Base-by-base conservation (phyloP, 1,140 invertebrate genomes). In the Tribolium castaneum region DNA sequence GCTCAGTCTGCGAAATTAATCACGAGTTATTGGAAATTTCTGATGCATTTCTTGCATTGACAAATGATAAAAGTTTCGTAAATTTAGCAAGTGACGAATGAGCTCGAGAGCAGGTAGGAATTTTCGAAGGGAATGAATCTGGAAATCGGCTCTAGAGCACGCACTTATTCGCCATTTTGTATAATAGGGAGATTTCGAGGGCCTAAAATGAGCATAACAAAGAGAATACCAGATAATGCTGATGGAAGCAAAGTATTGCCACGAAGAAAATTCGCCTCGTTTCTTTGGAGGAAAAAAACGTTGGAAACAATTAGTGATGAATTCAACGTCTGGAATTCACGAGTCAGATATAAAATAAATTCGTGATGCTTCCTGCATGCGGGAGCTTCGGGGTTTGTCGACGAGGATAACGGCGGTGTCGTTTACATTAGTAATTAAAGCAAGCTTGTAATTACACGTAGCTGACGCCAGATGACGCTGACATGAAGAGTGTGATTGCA, bases 381-480 rank as follows among this genome's bases (percentile, higher is more conserved):
- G 70, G 72, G 30, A 75, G 35, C 54, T 72, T 49, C 51, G 35
- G 56, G 45, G 19, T 51, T 56, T 59, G 52, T 66, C 12, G 74
- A 19, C 39, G 39, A 30, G 34, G 22, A 34, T 51, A 59, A 66
- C 39, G 70, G 51, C 59, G 79, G 79, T 52, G 79, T 84, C 62
- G 82, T 87, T 34, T 79, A 85, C 70, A 78, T 84, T 72, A 79
- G 77, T 78, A 78, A 78, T 78, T 78, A 78, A 70, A 74, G 54
- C 54, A 49, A 62, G 59, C 50, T 62, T 34, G 56, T 78, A 78
- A 78, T 78, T 78, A 78, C 77, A 78, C 77, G 77, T 78, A 74
- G 77, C 71, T 74, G 71, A 78, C 70, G 76, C 76, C 77, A 78
- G 77, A 78, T 78, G 77, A 74, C 71, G 77, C 51, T 75, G 77